These are phyloP conservation scores for Planiliza haematocheilus DNA, from an alignment of 2,113 vertebrate species.

Conservation along the genomic window DNA sequence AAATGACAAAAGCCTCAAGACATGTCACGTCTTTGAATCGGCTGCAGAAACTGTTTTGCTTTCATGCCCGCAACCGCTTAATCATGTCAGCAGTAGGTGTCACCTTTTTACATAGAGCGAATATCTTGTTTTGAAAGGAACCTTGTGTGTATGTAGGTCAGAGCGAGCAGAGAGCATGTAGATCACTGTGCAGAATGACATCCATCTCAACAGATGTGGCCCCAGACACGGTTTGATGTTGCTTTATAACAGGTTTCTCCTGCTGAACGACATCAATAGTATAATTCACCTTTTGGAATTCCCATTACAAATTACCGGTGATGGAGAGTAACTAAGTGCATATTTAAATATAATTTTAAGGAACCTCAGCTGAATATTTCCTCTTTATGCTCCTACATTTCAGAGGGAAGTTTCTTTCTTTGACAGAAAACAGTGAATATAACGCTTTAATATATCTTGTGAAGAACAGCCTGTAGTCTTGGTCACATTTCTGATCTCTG, in stretches of 20 bases:
- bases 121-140: constrained; percentile 45
- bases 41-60: constrained; percentile 24
- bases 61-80: constrained; percentile 12
- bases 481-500: no score
- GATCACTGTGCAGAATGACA: constrained; percentile 32
- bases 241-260: neutral
- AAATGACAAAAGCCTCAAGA: constrained; percentile 9
- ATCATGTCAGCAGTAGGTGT: constrained; percentile 46
- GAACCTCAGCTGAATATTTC: no score
- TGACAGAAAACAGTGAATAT: no score
- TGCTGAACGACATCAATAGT: neutral
- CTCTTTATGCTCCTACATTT: no score
- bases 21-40: constrained; percentile 29
- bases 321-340: no score
- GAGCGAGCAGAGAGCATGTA: constrained; percentile 16
- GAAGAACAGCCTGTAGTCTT: no score
- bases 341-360: no score
- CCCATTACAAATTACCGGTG: neutral
- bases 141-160: constrained; percentile 65
- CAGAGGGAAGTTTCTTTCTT: no score
- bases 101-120: constrained; percentile 32
- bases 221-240: constrained; percentile 8
- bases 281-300: constrained; percentile 1
- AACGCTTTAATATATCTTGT: no score
- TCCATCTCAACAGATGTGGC: constrained; percentile 39